Evolutionary conservation across 1,140 invertebrate genomes (phyloP).

Genomic region (Neuroterus valhalla): DNA sequence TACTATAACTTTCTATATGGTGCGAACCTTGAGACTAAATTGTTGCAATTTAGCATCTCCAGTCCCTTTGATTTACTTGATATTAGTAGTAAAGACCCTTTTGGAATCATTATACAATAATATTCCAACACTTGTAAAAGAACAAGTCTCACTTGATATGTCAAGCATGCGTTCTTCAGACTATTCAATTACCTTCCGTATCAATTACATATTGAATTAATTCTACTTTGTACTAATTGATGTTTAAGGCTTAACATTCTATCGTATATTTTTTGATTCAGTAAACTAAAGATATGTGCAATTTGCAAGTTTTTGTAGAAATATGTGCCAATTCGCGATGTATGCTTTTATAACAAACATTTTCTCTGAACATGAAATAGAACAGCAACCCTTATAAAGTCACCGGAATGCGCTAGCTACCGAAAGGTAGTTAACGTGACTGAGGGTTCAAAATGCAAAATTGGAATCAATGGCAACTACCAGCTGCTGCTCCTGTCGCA

Average conservation of each 20-base stretch:
- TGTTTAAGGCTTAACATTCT: not conserved
- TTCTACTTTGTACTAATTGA: not conserved
- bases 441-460: conserved; percentile 71
- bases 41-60: too few species aligned
- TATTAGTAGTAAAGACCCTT: too few species aligned
- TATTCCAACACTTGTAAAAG: too few species aligned
- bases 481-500: conserved; percentile 64
- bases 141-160: not conserved
- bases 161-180: not conserved
- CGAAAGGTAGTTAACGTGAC: conserved; percentile 42
- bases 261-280: not conserved
- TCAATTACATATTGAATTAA: not conserved
- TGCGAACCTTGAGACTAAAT: too few species aligned
- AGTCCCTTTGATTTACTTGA: too few species aligned
- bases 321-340: not conserved
- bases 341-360: conserved; percentile 53
- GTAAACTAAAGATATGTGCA: conserved; percentile 3
- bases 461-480: conserved; percentile 74
- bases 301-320: not conserved
- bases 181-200: not conserved
- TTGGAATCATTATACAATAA: too few species aligned
- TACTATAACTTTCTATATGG: too few species aligned
- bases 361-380: conserved; percentile 68
- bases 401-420: conserved; percentile 60
- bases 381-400: conserved; percentile 64